Conservation (phyloP, 2,113 vertebrate species). For the Atherinomorus stipes region DNA sequence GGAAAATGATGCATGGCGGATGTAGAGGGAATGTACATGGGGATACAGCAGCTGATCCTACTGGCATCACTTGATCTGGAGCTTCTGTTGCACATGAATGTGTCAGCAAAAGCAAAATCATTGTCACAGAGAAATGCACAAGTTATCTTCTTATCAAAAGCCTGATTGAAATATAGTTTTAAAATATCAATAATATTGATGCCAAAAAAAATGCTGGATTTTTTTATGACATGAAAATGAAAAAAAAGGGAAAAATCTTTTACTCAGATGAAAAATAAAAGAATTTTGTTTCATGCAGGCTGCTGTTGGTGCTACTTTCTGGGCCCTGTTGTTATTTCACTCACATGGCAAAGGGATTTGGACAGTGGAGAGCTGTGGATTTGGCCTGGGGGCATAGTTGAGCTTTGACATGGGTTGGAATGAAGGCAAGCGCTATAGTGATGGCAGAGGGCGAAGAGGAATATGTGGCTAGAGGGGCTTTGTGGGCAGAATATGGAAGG, state of each 20-base stretch:
- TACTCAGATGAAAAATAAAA: not conserved
- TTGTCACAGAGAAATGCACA: not conserved
- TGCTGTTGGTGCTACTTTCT: constrained; percentile 39
- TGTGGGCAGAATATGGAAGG: constrained; percentile 45
- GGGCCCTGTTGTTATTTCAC: constrained; percentile 53
- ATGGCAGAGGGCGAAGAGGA: constrained; percentile 16
- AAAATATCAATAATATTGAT: no score
- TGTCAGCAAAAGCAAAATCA: not conserved
- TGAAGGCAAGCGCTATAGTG: constrained; percentile 19
- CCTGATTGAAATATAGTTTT: no score
- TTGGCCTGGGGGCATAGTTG: constrained; percentile 60
- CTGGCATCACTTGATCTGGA: constrained; percentile 24
- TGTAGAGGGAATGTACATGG: not conserved
- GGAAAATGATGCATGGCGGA: not conserved
- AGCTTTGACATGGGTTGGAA: constrained; percentile 51
- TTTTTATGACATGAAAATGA: no score
- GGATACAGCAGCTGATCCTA: constrained; percentile 26
- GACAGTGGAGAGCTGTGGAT: constrained; percentile 58
- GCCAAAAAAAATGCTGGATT: no score
- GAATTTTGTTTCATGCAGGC: no score
- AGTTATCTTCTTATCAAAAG: not conserved
- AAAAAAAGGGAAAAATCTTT: not conserved
- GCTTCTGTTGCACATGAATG: not conserved
- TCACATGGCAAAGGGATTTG: constrained; percentile 68
- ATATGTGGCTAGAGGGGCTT: constrained; percentile 34